Evolutionary conservation across 2,797 vertebrate genomes (phyloP).

Genomic region (Urosaurus nigricauda): DNA sequence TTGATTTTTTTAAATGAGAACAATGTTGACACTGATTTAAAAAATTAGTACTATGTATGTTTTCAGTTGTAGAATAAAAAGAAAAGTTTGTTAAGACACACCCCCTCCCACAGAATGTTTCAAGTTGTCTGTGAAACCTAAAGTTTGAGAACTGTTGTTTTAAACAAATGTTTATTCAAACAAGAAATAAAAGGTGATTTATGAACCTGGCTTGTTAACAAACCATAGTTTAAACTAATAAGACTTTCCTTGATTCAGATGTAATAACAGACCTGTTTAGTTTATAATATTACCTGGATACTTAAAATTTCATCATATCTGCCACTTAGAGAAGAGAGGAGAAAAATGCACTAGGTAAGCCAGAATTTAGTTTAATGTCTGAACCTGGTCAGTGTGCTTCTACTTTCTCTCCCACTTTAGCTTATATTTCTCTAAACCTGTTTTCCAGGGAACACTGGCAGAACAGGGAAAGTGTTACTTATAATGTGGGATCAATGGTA

Average conservation of each 20-base stretch:
- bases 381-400: not conserved
- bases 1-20: not conserved
- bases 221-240: not conserved
- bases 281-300: not conserved
- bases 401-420: not conserved
- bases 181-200: not conserved
- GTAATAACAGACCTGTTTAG: not conserved
- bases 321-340: no score
- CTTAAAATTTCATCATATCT: not conserved
- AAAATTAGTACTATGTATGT: not conserved
- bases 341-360: not conserved
- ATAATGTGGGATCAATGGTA: slow-evolving; percentile 66
- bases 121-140: not conserved
- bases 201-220: not conserved
- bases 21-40: not conserved
- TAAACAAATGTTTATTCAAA: not conserved
- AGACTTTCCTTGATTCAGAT: not conserved
- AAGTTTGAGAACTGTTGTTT: no score
- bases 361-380: not conserved
- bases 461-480: slow-evolving; percentile 66
- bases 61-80: not conserved
- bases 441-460: slow-evolving; percentile 49
- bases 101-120: not conserved
- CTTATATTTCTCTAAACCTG: slow-evolving; percentile 37
- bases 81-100: not conserved